Conservation (phyloP, 2,113 vertebrate species). For the Petroica traversi region DNA sequence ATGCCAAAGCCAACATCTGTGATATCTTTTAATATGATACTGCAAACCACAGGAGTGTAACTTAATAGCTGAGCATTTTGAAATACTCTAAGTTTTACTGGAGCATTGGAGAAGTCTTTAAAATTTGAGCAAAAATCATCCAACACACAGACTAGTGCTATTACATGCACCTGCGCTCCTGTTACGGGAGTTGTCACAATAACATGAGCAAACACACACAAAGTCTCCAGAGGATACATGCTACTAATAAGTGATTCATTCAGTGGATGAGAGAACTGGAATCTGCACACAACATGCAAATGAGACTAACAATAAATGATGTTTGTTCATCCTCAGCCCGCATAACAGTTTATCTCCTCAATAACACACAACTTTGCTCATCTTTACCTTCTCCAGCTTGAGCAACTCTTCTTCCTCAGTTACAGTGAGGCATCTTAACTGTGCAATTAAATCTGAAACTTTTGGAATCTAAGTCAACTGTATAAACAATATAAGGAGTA, state of each 20-base stretch:
- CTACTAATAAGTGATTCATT: neutral
- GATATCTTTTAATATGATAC: conserved; percentile 38
- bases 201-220: neutral
- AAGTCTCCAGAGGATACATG: neutral
- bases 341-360: neutral
- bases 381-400: neutral
- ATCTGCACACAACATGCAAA: neutral
- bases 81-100: neutral
- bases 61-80: neutral
- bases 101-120: neutral
- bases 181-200: neutral
- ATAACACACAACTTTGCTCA: neutral
- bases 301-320: neutral
- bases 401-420: neutral
- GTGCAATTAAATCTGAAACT: neutral
- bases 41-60: neutral
- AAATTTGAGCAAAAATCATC: neutral
- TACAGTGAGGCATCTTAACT: neutral
- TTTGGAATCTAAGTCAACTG: neutral
- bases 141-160: neutral
- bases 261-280: neutral
- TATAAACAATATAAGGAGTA: too few species aligned
- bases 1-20: conserved; percentile 26
- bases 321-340: neutral
- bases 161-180: neutral